Conservation (phyloP, 2,888 invertebrate species). For the Dexiosoma caninum region DNA sequence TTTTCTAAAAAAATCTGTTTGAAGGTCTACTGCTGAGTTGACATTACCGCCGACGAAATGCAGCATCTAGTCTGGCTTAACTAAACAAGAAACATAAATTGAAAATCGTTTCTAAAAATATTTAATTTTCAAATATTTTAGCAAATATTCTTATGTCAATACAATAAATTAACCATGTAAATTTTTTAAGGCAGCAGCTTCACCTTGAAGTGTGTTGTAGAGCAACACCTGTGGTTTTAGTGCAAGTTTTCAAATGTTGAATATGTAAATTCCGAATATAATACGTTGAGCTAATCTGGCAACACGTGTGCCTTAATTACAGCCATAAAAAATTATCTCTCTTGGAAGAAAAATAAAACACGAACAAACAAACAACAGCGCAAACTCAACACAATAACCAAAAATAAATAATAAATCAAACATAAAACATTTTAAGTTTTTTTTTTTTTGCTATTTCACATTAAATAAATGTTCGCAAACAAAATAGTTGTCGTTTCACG, state of each 20-base stretch:
- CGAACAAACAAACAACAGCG: neutral
- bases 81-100: no score
- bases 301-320: conserved; percentile 26
- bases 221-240: neutral
- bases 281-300: neutral
- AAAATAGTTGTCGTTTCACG: conserved; percentile 33
- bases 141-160: neutral
- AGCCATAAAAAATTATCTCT: conserved; percentile 6
- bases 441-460: neutral
- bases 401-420: neutral
- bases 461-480: conserved; percentile 49
- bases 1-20: no score
- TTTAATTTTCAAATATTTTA: no score
- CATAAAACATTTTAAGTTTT: neutral
- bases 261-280: no score
- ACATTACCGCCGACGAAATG: no score
- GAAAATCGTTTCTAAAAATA: no score
- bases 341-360: neutral
- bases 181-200: neutral
- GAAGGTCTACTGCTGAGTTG: no score
- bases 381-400: neutral
- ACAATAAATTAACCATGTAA: neutral
- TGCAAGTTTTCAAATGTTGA: neutral
- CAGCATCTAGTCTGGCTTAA: no score
- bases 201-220: neutral